Evolutionary conservation across 2,113 vertebrate species (phyloP), one percentile per base, ranked within the genome.

Genomic region (Gorsachius goisagi): DNA sequence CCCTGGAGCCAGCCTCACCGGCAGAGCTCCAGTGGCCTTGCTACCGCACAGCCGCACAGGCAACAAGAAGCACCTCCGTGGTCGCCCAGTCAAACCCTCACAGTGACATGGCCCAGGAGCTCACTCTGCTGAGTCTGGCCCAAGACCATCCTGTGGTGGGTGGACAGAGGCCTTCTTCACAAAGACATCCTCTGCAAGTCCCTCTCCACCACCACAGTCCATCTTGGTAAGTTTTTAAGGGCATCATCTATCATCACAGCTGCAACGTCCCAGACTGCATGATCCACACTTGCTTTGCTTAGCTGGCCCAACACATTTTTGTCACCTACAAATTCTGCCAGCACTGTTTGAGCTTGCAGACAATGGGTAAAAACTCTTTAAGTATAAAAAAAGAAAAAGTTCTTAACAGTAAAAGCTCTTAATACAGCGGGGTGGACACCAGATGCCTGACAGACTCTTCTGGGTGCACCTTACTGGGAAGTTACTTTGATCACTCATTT

Each of bases 231-330:
- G 45, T 19, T 49, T 81, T 77, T 85, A 66, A 78, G 26, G 45
- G 18, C 6, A 62, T 33, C 2, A 0, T 77, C 85, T 82, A 33
- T 39, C 8, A 1, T 45, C 50, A 64, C 39, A 72, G 56, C 41
- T 66, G 45, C 55, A 66, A 37, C 1, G 3, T 47, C 33, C 13
- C 35, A 26, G 10, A 9, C 24, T 44, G 10, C 20, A 12, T 37
- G 28, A 55, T 6, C 33, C 0, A 0, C 8, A 19, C 1, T 6
- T 22, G 22, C 30, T 1, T 2, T 35, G 55, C 50, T 84, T 26
- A 69, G 53, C 47, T 55, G 27, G 20, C 62, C n/a, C 32, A 79
- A n/a, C 17, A 37, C n/a, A 11, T 17, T 68, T 60, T 62, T 47
- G 17, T 56, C 69, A 68, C 37, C 56, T 68, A 44, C 49, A 60